These are phyloP conservation scores for Bembecia ichneumoniformis DNA, from an alignment of 2,888 invertebrate species.

Conservation along the genomic window DNA sequence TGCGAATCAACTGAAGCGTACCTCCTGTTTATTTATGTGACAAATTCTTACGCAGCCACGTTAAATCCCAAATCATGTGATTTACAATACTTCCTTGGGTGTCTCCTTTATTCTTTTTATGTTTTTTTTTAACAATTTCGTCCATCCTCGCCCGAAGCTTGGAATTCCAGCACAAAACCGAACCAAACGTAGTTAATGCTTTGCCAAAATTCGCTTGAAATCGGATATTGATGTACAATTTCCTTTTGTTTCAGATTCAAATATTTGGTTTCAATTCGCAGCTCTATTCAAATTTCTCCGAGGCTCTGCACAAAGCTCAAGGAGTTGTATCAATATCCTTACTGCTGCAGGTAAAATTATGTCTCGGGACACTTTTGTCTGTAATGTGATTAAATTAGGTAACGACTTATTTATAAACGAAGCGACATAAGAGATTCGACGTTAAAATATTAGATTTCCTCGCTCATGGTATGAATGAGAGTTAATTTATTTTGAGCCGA, in stretches of 20 bases:
- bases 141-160: background rate
- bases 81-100: constrained; percentile 29
- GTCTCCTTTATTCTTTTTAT: constrained; percentile 21
- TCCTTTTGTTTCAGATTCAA: constrained; percentile 86
- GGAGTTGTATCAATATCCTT: constrained; percentile 96
- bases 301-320: constrained; percentile 93
- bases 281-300: constrained; percentile 95
- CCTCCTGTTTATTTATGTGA: constrained; percentile 67
- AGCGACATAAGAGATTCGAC: background rate
- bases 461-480: background rate
- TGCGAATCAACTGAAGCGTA: constrained; percentile 56
- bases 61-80: constrained; percentile 50
- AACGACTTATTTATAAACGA: background rate
- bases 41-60: constrained; percentile 60
- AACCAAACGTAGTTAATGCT: constrained; percentile 2
- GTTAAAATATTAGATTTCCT: background rate
- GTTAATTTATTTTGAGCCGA: background rate
- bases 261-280: constrained; percentile 98
- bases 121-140: constrained; percentile 6
- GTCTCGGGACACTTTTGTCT: background rate
- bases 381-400: background rate
- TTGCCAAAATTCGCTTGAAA: constrained; percentile 6
- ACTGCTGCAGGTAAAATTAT: constrained; percentile 86
- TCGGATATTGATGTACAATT: constrained; percentile 9
- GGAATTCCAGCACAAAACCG: background rate